Evolutionary conservation across 1,140 invertebrate species (phyloP), one percentile per base, ranked within the genome.

Genomic region (Acromyrmex heyeri): DNA sequence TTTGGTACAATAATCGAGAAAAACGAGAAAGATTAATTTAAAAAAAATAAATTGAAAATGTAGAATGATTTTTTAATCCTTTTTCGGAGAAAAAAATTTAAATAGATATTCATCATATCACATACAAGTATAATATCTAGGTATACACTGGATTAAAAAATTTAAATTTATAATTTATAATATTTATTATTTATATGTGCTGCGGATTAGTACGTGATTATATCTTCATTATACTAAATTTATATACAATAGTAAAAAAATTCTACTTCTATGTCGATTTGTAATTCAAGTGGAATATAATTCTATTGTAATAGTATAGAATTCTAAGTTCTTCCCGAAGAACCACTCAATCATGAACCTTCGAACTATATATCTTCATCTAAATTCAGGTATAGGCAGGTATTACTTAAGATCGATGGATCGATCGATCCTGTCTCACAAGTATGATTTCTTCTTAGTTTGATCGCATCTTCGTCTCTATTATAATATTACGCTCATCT

Each of bases 321-420:
- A 83, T 83, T 83, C 55, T 61, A 24, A 82, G 44, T 75, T 75
- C 24, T 34, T 50, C 65, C n/a, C 16, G 21, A 44, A 38, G 57
- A 38, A 50, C 24, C 69, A 50, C 69, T 83, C 79, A 75, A 83
- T 83, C 69, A 83, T 38, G 18, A 53, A 59, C 34, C 30, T 14
- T 48, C 44, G 44, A 62, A 75, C 55, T 75, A 83, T 38, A 38
- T 38, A 38, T 62, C 55, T 61, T 75, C 69, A 83, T 83, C 79
- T 83, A 83, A 82, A 73, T 83, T 83, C 55, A 83, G 57, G 38
- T 44, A 75, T 44, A 50, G 69, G 27, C 55, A 83, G 69, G 14
- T 73, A 83, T 67, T n/a, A 83, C 69, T 75, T 83, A 83, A 83
- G 69, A 83, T 83, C 67, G 69, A 83, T 83, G 69, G 34, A 50